phyloP scores from a whole-genome alignment of 2,113 vertebrate species.

The Isichthys henryi region DNA sequence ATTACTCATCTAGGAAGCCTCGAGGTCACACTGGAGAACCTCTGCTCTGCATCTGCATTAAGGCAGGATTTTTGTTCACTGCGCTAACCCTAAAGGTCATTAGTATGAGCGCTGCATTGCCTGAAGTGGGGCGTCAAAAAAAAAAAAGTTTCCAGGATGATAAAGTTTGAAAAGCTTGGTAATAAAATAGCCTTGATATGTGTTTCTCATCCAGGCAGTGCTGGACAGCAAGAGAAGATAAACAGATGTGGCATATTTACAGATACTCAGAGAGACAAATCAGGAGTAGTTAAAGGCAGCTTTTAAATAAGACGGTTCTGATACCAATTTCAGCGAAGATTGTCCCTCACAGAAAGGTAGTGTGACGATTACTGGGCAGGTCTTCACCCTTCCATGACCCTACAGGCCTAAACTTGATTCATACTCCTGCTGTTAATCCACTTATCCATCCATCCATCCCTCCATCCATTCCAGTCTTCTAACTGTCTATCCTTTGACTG shows the following conservation, averaged over 20 bases:
- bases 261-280: background rate
- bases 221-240: background rate
- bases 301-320: background rate
- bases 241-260: background rate
- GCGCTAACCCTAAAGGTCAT: background rate
- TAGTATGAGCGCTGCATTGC: background rate
- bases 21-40: background rate
- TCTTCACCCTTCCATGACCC: background rate
- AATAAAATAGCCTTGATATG: background rate
- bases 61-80: background rate
- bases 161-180: background rate
- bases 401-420: background rate
- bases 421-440: background rate
- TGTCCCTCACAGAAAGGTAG: background rate
- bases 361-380: background rate
- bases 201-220: background rate
- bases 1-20: background rate
- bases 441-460: background rate
- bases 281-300: background rate
- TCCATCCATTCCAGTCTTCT: background rate
- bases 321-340: background rate
- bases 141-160: background rate
- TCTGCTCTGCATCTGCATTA: background rate
- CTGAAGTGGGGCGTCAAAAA: background rate
- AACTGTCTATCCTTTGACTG: background rate